Base-by-base conservation (phyloP, 2,888 invertebrate genomes). In the Ornithoptera priamus region DNA sequence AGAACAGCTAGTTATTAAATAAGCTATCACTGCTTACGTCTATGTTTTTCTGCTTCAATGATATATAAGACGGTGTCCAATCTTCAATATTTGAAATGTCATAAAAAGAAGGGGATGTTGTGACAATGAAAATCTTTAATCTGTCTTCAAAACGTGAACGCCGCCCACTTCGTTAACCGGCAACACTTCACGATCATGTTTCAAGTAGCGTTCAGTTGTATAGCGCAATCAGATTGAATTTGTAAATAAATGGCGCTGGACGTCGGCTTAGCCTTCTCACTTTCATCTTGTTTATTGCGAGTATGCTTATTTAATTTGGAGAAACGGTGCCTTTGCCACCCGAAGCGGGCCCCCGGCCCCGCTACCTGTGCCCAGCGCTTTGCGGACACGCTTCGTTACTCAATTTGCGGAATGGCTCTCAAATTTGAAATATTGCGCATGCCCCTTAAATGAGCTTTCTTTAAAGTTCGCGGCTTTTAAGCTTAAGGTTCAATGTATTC, bases 371-470 rank as follows among this genome's bases (percentile, higher is more conserved):
- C 71, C 75, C 72, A 69, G 66, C 68, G 70, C 65, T 71, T 71
- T 69, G 72, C 71, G 78, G 84, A 76, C 77, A 86, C 87, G 87
- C 81, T 90, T 90, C 89, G 88, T 90, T 90, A 90, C 82, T 82
- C 78, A 78, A 90, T 89, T 89, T 89, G 85, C 84, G 81, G 80
- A 80, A 70, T 67, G 70, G 77, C 79, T 84, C 85, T 88, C 85
- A 84, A 86, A 86, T 89, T 87, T 88, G 88, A 90, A 84, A 86
- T 89, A 90, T 85, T 81, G 73, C 79, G 74, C 72, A 66, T 61
- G 68, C 71, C 74, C 72, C 75, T 75, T 62, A 63, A 72, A 64
- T 63, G 72, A 71, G 72, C 67, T 68, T 73, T 70, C 72, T 69
- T 64, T 50, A 62, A 62, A 63, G 61, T 73, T 71, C 69, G 58